Conservation (phyloP, 23 tunicate genomes). For the Ascidia mentula region DNA sequence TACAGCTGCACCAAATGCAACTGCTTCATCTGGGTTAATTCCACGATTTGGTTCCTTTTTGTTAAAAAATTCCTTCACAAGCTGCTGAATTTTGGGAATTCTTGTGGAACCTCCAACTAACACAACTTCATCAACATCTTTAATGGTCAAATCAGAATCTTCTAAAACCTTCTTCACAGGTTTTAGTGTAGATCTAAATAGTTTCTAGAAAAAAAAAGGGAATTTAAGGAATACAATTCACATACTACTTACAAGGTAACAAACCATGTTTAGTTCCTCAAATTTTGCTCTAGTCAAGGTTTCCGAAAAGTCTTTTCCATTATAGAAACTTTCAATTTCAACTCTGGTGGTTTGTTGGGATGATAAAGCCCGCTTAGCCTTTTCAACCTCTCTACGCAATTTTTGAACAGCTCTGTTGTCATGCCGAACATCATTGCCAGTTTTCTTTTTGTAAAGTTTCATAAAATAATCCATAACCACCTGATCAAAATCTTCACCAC, state of each 20-base stretch:
- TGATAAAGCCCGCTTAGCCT: slow-evolving; percentile 96
- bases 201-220: slow-evolving; percentile 38
- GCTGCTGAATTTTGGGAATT: slow-evolving; percentile 91
- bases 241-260: background rate
- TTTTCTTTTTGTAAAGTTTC: slow-evolving; percentile 95
- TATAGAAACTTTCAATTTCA: slow-evolving; percentile 91
- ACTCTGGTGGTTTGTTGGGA: slow-evolving; percentile 80
- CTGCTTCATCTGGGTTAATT: slow-evolving; percentile 99
- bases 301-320: slow-evolving; percentile 95
- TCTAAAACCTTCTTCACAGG: slow-evolving; percentile 93
- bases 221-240: background rate
- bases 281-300: slow-evolving; percentile 96
- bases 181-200: slow-evolving; percentile 72
- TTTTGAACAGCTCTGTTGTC: slow-evolving; percentile 94
- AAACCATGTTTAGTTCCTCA: slow-evolving; percentile 90
- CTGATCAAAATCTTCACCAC: slow-evolving; percentile 99
- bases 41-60: slow-evolving; percentile 97
- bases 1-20: slow-evolving; percentile 98
- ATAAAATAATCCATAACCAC: slow-evolving; percentile 92
- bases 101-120: slow-evolving; percentile 99
- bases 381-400: slow-evolving; percentile 95
- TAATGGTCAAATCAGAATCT: slow-evolving; percentile 71
- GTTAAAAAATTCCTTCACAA: slow-evolving; percentile 90
- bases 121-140: slow-evolving; percentile 94
- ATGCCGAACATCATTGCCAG: slow-evolving; percentile 80